Conservation (phyloP, 2,888 invertebrate genomes). For the Dicyrtoma fusca region DNA sequence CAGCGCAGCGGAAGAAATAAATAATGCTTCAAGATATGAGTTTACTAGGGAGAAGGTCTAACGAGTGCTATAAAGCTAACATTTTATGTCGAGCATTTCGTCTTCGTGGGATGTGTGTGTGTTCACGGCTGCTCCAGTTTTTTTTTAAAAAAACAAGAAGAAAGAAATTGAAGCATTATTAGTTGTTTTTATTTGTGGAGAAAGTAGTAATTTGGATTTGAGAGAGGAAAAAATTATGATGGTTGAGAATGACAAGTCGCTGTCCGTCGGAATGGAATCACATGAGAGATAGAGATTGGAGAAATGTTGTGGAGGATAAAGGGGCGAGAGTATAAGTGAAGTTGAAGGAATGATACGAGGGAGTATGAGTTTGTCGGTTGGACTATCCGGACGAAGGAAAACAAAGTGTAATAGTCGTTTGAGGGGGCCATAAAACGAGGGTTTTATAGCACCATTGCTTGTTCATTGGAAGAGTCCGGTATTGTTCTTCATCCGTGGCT, state of each 20-base stretch:
- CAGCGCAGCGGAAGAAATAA: too few species aligned
- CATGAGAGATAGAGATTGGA: not conserved
- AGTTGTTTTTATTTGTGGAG: conserved; percentile 1
- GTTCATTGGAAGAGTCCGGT: conserved; percentile 34
- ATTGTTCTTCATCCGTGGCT: conserved; percentile 23
- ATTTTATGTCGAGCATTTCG: not conserved
- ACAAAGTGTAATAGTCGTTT: conserved; percentile 51
- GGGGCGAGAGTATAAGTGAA: conserved; percentile 34
- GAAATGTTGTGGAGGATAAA: conserved; percentile 12
- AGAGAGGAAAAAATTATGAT: not conserved
- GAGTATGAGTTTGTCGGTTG: conserved; percentile 1
- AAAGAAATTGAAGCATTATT: not conserved
- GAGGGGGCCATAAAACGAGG: conserved; percentile 48
- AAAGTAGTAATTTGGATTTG: conserved; percentile 13
- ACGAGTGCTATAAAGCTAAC: too few species aligned
- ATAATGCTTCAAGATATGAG: too few species aligned
- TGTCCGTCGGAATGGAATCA: not conserved
- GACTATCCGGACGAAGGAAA: conserved; percentile 26
- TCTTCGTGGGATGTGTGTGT: not conserved
- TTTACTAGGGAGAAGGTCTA: too few species aligned
- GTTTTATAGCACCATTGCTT: conserved; percentile 45
- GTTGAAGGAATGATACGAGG: conserved; percentile 11
- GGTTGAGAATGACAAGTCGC: not conserved
- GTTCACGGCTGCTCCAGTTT: not conserved
- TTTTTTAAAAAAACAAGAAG: too few species aligned